Conservation (phyloP, 2,797 vertebrate genomes). For the Carapus acus region DNA sequence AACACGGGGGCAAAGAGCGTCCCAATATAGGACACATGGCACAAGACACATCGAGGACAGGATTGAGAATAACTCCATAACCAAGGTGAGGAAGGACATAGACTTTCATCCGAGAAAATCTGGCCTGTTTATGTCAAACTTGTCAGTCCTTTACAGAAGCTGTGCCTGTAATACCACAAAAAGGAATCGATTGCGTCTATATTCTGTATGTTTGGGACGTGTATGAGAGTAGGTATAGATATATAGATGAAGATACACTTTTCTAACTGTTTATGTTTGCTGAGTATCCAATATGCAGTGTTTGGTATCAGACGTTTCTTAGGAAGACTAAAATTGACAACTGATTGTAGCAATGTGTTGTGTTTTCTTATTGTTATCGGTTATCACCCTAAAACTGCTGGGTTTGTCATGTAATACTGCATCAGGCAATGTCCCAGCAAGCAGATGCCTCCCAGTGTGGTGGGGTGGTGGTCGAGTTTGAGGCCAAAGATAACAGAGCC, state of each 20-base stretch:
- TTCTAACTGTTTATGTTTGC: too few species aligned
- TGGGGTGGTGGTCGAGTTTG: constrained; percentile 66
- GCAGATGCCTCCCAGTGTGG: constrained; percentile 61
- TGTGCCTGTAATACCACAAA: neutral
- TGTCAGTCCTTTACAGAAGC: constrained; percentile 10
- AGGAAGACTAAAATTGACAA: too few species aligned
- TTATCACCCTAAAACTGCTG: too few species aligned
- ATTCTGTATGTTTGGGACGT: too few species aligned
- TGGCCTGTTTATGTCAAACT: constrained; percentile 14
- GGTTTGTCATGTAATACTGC: constrained; percentile 29
- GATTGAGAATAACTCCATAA: constrained; percentile 49
- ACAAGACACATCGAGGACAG: constrained; percentile 60
- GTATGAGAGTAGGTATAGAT: too few species aligned
- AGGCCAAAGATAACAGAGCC: constrained; percentile 56
- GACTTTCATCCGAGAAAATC: constrained; percentile 19
- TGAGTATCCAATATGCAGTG: too few species aligned
- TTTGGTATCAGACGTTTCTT: too few species aligned
- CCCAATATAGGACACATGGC: constrained; percentile 70
- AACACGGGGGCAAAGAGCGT: constrained; percentile 67
- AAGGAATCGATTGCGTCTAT: too few species aligned
- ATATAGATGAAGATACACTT: too few species aligned
- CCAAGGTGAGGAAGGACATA: constrained; percentile 54
- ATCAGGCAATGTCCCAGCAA: constrained; percentile 68
- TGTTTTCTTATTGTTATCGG: neutral
- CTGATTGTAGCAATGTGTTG: too few species aligned